These are phyloP conservation scores for Pterophyllum scalare DNA, from an alignment of 2,113 vertebrate species.

Conservation along the genomic window DNA sequence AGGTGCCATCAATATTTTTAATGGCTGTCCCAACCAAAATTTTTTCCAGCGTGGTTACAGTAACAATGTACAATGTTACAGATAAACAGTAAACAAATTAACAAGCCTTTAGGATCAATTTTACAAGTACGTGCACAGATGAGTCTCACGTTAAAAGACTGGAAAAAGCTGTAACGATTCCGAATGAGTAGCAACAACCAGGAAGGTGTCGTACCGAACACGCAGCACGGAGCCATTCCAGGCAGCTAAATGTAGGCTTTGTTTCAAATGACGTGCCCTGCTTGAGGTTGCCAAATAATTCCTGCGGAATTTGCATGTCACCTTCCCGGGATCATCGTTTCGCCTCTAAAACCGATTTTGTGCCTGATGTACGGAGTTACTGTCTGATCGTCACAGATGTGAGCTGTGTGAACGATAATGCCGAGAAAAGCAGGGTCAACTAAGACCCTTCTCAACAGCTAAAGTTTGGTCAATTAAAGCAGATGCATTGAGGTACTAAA, in stretches of 20 bases:
- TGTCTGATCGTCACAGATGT: too few species aligned
- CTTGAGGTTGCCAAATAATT: too few species aligned
- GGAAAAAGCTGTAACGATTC: background rate
- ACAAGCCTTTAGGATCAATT: background rate
- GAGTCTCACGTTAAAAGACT: background rate
- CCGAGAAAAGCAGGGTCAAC: too few species aligned
- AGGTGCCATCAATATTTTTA: accelerated
- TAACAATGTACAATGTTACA: background rate
- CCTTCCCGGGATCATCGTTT: too few species aligned
- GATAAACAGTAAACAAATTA: background rate
- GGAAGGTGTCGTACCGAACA: background rate
- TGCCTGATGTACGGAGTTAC: too few species aligned
- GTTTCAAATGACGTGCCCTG: too few species aligned
- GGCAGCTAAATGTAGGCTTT: too few species aligned
- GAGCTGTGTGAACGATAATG: too few species aligned
- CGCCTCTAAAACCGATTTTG: too few species aligned
- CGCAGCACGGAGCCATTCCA: background rate
- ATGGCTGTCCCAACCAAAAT: background rate
- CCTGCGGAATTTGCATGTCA: too few species aligned
- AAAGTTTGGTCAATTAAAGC: too few species aligned
- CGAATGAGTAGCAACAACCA: background rate
- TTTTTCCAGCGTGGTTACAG: background rate
- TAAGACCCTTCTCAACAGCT: too few species aligned
- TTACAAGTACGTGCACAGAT: background rate
- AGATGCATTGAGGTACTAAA: background rate